Evolutionary conservation across 2,888 invertebrate genomes (phyloP).

Genomic region (Sclerodermus sp.): DNA sequence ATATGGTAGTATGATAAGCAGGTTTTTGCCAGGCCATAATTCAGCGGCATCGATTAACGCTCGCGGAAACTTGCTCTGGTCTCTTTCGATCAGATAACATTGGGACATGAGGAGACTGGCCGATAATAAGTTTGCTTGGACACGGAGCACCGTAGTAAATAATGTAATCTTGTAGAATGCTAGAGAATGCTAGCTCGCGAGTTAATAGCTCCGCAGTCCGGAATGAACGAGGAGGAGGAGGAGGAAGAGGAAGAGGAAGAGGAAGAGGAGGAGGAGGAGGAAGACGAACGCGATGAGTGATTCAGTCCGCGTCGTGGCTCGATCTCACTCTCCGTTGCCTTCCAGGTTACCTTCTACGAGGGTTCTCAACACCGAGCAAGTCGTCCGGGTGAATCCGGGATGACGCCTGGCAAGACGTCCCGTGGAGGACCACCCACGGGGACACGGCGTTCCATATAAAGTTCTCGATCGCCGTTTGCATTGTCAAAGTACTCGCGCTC

Average conservation of each 20-base stretch:
- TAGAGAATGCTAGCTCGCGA: slow-evolving; percentile 32
- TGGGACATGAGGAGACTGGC: slow-evolving; percentile 13
- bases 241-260: slow-evolving; percentile 11
- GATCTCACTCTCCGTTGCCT: slow-evolving; percentile 42
- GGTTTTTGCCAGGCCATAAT: no score
- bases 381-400: slow-evolving; percentile 30
- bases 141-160: slow-evolving; percentile 39
- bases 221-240: slow-evolving; percentile 13
- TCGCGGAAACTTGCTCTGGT: no score
- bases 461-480: slow-evolving; percentile 34
- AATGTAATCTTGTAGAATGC: slow-evolving; percentile 48
- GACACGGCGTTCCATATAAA: slow-evolving; percentile 54
- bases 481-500: slow-evolving; percentile 18
- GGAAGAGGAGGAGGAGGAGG: slow-evolving; percentile 1
- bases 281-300: slow-evolving; percentile 46
- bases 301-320: slow-evolving; percentile 49
- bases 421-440: slow-evolving; percentile 54
- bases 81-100: neutral
- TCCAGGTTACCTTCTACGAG: slow-evolving; percentile 16
- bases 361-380: slow-evolving; percentile 6
- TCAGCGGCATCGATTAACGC: no score
- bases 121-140: slow-evolving; percentile 36
- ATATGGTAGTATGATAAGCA: no score
- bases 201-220: slow-evolving; percentile 44
- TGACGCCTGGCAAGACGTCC: slow-evolving; percentile 44